Evolutionary conservation across 2,888 invertebrate genomes (phyloP), one percentile per base, ranked within the genome.

Genomic region (Spilosoma lubricipeda): DNA sequence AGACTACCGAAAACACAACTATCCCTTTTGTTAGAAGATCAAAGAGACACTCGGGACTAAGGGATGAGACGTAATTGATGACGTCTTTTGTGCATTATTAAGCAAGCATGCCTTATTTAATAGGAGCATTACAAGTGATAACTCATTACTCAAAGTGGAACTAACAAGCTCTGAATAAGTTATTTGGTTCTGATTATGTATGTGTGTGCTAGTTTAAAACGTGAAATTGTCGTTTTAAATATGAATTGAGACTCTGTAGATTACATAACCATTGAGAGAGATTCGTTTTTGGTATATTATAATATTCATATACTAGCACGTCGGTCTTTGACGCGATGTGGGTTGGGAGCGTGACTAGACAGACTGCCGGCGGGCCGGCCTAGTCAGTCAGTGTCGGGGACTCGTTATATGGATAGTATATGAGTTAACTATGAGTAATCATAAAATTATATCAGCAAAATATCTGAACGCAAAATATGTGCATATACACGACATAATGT

Each of bases 11-110:
- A 76, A 78, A 81, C 77, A 82, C 73, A 89, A 89, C 90, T 90
- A 89, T 91, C 87, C 90, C 91, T 90, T 90, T 89, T 88, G 88
- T 88, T 78, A 65, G 76, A 76, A 90, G 87, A 90, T 93, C 92
- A 93, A 93, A 92, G 90, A 86, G 87, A 88, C 87, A 89, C 86
- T 82, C 80, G 81, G 82, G 81, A 87, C 86, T 76, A 76, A 80
- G 85, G 85, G 88, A 87, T 84, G 84, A 83, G 82, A 83, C 74
- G 86, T 89, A 89, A 92, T 90, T 91, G 89, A 89, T 87, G 87
- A 81, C 82, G 79, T 86, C 87, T 87, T 87, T 89, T 85, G 87
- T 89, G 87, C 87, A 89, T 90, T 89, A 89, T 90, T 90, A 89
- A 89, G 83, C 82, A 83, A 82, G 80, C 85, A 78, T 82, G 80